Conservation (phyloP, 2,797 vertebrate species). For the Urocyon cinereoargenteus region DNA sequence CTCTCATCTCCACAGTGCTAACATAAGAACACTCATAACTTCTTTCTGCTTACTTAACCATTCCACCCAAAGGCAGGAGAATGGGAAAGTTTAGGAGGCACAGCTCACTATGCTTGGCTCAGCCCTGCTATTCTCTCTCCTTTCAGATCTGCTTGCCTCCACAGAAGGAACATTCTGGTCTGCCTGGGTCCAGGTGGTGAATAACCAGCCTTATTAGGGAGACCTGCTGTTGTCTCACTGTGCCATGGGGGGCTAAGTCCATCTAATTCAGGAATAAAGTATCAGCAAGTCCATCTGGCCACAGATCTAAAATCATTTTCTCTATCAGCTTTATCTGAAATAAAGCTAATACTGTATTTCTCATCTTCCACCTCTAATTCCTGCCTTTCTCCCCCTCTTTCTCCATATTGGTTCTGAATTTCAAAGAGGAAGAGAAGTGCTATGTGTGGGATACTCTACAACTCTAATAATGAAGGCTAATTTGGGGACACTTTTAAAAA, state of each 20-base stretch:
- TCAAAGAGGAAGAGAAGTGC: not conserved
- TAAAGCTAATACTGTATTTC: not conserved
- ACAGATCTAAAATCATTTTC: slow-evolving; percentile 11
- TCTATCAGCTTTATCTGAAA: not conserved
- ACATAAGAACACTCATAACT: not conserved
- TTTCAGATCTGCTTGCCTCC: not conserved
- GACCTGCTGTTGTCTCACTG: not conserved
- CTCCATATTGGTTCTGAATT: not conserved
- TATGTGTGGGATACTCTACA: not conserved
- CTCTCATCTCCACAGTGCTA: not conserved
- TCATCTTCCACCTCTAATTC: slow-evolving; percentile 1
- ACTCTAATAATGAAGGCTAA: not conserved
- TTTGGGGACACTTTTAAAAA: not conserved
- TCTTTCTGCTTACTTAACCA: not conserved
- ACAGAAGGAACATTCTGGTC: not conserved
- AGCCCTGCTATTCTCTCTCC: not conserved
- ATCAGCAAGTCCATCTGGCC: not conserved
- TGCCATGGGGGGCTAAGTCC: not conserved
- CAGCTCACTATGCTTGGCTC: not conserved
- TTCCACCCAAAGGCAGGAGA: not conserved
- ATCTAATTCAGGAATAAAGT: not conserved
- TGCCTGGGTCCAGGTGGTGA: not conserved
- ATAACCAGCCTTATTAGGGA: not conserved
- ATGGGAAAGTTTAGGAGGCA: not conserved
- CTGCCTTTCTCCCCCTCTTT: not conserved